phyloP scores from a whole-genome alignment of 2,797 vertebrate genomes.

The Myiothlypis chrysogaster region DNA sequence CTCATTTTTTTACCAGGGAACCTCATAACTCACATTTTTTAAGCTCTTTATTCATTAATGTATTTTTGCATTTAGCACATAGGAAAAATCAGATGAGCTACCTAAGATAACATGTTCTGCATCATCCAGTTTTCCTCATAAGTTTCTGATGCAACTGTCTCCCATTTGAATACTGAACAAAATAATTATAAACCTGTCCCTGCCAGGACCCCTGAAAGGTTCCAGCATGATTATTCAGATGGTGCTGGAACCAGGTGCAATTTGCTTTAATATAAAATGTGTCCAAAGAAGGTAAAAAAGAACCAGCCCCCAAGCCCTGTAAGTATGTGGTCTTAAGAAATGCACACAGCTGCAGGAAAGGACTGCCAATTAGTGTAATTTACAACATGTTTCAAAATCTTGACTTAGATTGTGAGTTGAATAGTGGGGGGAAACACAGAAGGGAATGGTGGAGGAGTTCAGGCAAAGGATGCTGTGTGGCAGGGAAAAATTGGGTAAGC shows the following conservation, averaged over 20 bases:
- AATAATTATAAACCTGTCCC: neutral
- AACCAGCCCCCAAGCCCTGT: neutral
- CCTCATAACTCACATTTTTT: neutral
- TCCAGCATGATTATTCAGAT: conserved; percentile 35
- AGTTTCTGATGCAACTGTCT: neutral
- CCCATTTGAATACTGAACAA: neutral
- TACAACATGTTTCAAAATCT: conserved; percentile 55
- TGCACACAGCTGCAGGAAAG: conserved; percentile 38
- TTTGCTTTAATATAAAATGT: conserved; percentile 4
- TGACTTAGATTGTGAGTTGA: neutral
- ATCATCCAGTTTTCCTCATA: conserved; percentile 27
- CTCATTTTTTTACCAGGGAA: neutral
- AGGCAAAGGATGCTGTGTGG: conserved; percentile 50
- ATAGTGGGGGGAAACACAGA: neutral
- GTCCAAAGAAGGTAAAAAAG: conserved; percentile 22
- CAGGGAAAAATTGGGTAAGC: conserved; percentile 50
- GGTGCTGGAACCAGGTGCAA: neutral
- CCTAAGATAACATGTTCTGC: neutral
- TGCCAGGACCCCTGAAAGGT: neutral
- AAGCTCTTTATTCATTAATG: neutral
- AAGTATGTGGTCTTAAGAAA: conserved; percentile 45
- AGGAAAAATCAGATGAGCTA: conserved; percentile 30
- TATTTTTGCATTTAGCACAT: neutral
- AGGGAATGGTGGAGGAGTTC: conserved; percentile 36
- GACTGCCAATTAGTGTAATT: conserved; percentile 52